phyloP scores from a whole-genome alignment of 2,113 vertebrate genomes.

The Saguinus imperator region DNA sequence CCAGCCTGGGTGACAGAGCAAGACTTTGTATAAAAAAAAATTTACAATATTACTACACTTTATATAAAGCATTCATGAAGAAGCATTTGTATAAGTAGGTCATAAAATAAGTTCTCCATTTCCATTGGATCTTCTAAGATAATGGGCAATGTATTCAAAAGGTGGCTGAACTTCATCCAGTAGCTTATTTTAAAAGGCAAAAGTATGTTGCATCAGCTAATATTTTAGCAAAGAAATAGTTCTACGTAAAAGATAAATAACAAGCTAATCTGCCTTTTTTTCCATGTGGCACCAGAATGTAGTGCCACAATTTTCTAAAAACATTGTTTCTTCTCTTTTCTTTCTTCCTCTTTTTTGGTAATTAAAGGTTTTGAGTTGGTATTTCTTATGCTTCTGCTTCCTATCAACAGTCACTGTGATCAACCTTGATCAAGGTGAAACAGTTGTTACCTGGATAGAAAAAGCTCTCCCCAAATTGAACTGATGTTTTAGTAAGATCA shows the following conservation, averaged over 20 bases:
- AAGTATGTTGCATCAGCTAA: not conserved
- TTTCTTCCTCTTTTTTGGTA: not conserved
- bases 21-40: too few relatives aligned
- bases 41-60: not conserved
- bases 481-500: not conserved
- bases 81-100: not conserved
- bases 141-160: not conserved
- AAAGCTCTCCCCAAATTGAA: not conserved
- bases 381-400: not conserved
- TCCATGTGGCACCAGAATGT: not conserved
- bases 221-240: not conserved
- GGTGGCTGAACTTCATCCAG: not conserved
- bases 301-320: not conserved
- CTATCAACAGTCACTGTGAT: not conserved
- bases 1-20: too few relatives aligned
- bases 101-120: not conserved
- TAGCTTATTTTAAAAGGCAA: constrained; percentile 12
- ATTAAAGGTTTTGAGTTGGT: not conserved
- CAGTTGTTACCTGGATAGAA: not conserved
- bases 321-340: not conserved
- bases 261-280: not conserved
- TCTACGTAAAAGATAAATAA: not conserved
- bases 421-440: not conserved
- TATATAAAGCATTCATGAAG: not conserved
- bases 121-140: not conserved